Base-by-base conservation (phyloP, 2,888 invertebrate genomes). In the Phyllotreta cruciferae region DNA sequence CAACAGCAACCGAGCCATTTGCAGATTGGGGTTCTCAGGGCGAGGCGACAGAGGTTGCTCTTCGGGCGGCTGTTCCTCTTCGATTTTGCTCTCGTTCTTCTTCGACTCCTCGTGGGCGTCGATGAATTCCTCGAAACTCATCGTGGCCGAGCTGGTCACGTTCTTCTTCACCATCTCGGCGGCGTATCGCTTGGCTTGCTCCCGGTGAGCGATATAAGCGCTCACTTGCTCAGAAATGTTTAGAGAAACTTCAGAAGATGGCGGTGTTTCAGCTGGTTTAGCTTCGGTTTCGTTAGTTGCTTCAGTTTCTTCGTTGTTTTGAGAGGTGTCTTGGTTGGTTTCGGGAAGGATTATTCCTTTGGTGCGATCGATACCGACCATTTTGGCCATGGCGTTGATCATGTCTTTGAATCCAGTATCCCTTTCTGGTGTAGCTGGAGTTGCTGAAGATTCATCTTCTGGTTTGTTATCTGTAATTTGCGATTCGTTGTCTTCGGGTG, bases 241-340 rank as follows among this genome's bases (percentile, higher is more conserved):
- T 24, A 24, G 1, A 24, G 24, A 1, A 1, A 24, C 24, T 44
- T 44, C 44, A 2, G 7, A 6, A 1, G 44, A 2, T 44, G 1
- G 14, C 1, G 44, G 10, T 14, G 14, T 45, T 45, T 45, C 45
- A 8, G 10, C 45, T 45, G 10, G 11, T 24, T 24, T 3, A 34
- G 52, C 8, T 52, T 37, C 37, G 35, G 6, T 34, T 41, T 39
- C 9, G 37, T 11, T 7, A 39, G 13, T 63, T 41, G 36, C 41
- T 49, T 53, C 60, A 13, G 60, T 65, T 61, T 56, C 56, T 37
- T 10, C 62, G 50, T 1, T 50, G 35, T 52, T 14, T 52, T 2
- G 52, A 3, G 13, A 37, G 37, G 8, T 37, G 1, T 52, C 4
- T 24, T 24, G 24, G 24, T 24, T 24, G 24, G 24, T 24, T 24